phyloP scores from a whole-genome alignment of 2,797 vertebrate species.

The Falco novaeseelandiae region DNA sequence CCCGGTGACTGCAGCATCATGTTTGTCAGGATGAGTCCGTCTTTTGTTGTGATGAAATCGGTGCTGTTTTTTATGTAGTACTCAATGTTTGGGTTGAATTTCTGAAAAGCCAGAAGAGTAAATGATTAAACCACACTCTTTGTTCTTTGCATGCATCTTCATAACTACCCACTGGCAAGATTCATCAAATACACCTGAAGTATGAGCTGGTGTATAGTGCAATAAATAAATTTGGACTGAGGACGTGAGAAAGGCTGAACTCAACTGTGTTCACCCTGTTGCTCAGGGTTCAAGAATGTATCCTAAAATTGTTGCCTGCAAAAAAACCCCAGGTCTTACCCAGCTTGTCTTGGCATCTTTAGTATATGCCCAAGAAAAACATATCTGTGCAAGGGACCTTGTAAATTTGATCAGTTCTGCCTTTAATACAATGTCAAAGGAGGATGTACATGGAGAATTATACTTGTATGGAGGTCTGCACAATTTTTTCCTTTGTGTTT shows the following conservation, averaged over 20 bases:
- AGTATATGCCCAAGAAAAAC: neutral
- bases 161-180: neutral
- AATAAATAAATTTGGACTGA: neutral
- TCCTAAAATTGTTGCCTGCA: neutral
- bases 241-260: neutral
- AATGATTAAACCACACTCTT: neutral
- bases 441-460: neutral
- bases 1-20: neutral
- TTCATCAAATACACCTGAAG: neutral
- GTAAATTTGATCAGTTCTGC: neutral
- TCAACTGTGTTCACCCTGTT: neutral
- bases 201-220: neutral
- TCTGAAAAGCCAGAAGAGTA: conserved; percentile 71
- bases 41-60: conserved; percentile 72
- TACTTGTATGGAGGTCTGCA: neutral
- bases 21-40: conserved; percentile 78
- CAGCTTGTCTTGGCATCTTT: neutral
- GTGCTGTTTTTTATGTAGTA: conserved; percentile 73
- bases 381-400: neutral
- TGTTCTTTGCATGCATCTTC: neutral
- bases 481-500: neutral
- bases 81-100: conserved; percentile 80
- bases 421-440: neutral
- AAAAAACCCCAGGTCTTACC: neutral
- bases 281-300: neutral